Conservation (phyloP, 2,888 invertebrate genomes). For the Dyspetes luteomarginatus region DNA sequence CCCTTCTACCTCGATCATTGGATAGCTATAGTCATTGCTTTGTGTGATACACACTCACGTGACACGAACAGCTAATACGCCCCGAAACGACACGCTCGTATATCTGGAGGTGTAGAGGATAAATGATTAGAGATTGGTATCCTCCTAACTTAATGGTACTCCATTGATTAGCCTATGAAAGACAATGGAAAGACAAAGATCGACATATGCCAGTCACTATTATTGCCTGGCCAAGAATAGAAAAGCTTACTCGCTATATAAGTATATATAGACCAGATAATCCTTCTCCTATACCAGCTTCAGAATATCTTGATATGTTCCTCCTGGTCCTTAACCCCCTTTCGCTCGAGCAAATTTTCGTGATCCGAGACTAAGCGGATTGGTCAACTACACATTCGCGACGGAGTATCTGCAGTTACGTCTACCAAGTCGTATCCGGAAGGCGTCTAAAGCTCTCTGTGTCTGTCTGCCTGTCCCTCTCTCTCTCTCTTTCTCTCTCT, state of each 20-base stretch:
- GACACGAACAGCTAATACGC: slow-evolving; percentile 24
- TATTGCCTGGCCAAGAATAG: no score
- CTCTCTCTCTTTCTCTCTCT: neutral
- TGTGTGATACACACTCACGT: slow-evolving; percentile 11
- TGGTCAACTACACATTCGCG: slow-evolving; percentile 53
- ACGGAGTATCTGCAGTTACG: slow-evolving; percentile 41
- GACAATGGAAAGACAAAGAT: no score
- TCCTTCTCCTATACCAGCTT: neutral
- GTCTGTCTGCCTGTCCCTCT: neutral
- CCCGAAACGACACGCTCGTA: slow-evolving; percentile 47
- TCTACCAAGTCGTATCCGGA: slow-evolving; percentile 31
- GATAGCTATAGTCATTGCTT: slow-evolving; percentile 1
- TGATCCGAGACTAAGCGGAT: slow-evolving; percentile 42
- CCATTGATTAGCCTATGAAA: no score
- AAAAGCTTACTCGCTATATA: neutral
- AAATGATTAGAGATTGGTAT: no score
- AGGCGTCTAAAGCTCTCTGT: slow-evolving; percentile 9
- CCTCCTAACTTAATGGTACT: no score
- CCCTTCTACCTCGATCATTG: neutral
- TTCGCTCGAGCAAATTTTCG: slow-evolving; percentile 47
- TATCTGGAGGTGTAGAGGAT: neutral
- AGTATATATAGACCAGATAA: slow-evolving; percentile 20
- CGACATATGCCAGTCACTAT: no score
- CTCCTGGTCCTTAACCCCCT: slow-evolving; percentile 53
- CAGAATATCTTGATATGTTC: slow-evolving; percentile 1